phyloP scores from a whole-genome alignment of 2,888 invertebrate genomes.

The Nematopogon swammerdamellus region DNA sequence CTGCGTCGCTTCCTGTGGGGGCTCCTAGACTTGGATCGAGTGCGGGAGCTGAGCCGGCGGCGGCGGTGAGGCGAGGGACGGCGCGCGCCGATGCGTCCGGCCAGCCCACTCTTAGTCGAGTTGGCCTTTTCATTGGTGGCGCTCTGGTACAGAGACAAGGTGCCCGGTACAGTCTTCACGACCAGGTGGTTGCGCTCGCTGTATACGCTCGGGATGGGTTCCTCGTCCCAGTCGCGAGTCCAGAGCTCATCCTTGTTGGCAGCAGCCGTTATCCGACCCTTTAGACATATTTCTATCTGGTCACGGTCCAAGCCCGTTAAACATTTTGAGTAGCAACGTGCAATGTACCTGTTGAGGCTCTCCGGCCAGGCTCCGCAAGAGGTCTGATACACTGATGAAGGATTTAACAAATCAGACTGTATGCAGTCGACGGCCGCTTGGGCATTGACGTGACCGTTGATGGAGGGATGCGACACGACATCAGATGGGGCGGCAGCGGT shows the following conservation, averaged over 20 bases:
- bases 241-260: constrained; percentile 84
- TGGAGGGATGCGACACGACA: background rate
- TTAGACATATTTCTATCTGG: constrained; percentile 90
- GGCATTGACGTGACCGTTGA: background rate
- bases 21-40: constrained; percentile 42
- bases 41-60: constrained; percentile 31
- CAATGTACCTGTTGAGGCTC: constrained; percentile 81
- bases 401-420: constrained; percentile 28
- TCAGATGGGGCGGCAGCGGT: constrained; percentile 4
- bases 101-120: constrained; percentile 19
- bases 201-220: constrained; percentile 86
- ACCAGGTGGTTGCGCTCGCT: constrained; percentile 70
- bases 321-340: constrained; percentile 89
- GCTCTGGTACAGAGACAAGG: constrained; percentile 59
- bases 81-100: constrained; percentile 22
- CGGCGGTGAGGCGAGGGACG: constrained; percentile 35
- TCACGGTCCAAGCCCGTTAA: constrained; percentile 86
- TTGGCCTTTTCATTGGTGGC: constrained; percentile 26
- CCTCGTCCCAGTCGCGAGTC: constrained; percentile 92
- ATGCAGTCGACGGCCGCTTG: constrained; percentile 14
- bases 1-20: constrained; percentile 49
- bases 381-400: constrained; percentile 29
- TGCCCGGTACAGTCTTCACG: constrained; percentile 58
- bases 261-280: constrained; percentile 89
- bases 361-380: constrained; percentile 71